These are phyloP conservation scores for Gallinago undulata DNA, from an alignment of 2,113 vertebrate genomes.

Conservation along the genomic window DNA sequence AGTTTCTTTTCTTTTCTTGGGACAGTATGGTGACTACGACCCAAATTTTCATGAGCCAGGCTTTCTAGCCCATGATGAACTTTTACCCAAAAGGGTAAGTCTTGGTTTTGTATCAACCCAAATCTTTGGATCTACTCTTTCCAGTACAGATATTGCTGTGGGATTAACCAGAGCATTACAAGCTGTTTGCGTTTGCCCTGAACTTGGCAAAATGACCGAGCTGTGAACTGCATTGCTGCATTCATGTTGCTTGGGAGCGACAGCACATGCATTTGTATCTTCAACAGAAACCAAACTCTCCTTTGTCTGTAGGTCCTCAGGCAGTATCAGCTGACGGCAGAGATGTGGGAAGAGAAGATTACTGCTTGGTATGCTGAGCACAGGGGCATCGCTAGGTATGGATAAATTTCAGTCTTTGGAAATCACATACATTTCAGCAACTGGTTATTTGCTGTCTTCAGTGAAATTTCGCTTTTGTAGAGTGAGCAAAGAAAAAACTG, in stretches of 20 bases:
- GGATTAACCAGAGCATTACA: not conserved
- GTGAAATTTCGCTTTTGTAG: not conserved
- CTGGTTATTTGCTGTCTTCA: not conserved
- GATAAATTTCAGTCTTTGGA: not conserved
- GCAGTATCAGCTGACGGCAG: constrained; percentile 93
- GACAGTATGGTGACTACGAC: constrained; percentile 89
- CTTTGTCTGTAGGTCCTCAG: constrained; percentile 82
- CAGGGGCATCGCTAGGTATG: constrained; percentile 89
- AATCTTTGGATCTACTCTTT: not conserved
- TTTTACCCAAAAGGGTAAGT: constrained; percentile 87
- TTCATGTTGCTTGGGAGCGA: not conserved
- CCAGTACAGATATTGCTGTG: not conserved
- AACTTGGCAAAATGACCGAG: not conserved
- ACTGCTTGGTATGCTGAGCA: constrained; percentile 93
- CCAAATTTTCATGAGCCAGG: constrained; percentile 89
- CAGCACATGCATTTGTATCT: not conserved
- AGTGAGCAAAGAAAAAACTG: not conserved
- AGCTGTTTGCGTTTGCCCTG: not conserved
- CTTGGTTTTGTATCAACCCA: not conserved
- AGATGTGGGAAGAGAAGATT: constrained; percentile 97
- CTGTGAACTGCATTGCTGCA: not conserved
- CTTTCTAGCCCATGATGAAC: constrained; percentile 87
- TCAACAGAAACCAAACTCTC: not conserved
- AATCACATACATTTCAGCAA: not conserved
- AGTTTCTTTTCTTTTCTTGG: not conserved